Evolutionary conservation across 2,888 invertebrate species (phyloP).

Genomic region (Therioaphis trifolii): DNA sequence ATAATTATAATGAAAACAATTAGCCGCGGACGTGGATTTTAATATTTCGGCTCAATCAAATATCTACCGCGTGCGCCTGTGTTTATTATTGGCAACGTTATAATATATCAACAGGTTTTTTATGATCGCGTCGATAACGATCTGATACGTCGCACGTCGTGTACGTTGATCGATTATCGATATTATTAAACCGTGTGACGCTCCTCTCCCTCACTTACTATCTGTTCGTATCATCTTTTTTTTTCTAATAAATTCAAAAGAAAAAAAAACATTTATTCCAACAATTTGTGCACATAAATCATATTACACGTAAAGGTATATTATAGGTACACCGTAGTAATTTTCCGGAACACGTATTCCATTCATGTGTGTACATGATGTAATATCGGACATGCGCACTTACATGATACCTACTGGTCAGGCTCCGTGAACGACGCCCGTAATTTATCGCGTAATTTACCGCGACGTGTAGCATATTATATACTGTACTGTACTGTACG

Average conservation of each 20-base stretch:
- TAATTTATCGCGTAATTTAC: neutral
- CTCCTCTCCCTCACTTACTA: no score
- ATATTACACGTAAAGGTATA: neutral
- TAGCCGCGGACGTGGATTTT: neutral
- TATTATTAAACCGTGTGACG: neutral
- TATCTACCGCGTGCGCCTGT: neutral
- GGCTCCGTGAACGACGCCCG: neutral
- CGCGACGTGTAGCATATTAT: no score
- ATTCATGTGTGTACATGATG: neutral
- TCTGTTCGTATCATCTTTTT: no score
- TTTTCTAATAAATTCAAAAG: no score
- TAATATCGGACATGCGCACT: neutral
- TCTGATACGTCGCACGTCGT: conserved; percentile 40
- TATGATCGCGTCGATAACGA: conserved; percentile 44
- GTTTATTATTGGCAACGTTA: neutral
- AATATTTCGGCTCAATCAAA: conserved; percentile 43
- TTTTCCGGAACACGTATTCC: neutral
- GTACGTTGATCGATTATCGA: conserved; percentile 47
- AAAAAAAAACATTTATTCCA: neutral
- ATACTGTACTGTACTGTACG: no score
- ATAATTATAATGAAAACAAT: no score
- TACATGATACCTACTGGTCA: neutral
- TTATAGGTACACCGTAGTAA: neutral
- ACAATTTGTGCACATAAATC: conserved; percentile 33
- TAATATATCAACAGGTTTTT: conserved; percentile 52